Percentiles rank a stretch among this genome's conserved stretches.
Conservation (phyloP, 1,140 invertebrate species). For the Neodiprion pinetum region DNA sequence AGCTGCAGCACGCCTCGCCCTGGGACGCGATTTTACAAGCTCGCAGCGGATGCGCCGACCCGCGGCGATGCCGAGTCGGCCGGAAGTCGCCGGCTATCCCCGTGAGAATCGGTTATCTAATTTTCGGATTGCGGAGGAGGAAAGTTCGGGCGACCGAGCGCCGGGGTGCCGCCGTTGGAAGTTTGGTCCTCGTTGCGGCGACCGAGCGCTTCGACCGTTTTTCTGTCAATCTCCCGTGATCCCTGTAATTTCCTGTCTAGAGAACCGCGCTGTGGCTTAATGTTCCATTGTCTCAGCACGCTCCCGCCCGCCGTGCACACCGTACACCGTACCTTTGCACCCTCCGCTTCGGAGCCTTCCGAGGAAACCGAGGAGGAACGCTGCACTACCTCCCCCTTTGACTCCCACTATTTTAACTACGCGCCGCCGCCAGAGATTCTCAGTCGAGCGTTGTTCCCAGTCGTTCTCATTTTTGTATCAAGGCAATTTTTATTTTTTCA, state of each 20-base stretch:
- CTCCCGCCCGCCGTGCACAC: slow-evolving; percentile 15
- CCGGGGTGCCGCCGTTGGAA: neutral
- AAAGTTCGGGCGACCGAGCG: no score
- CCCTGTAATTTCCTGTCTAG: slow-evolving; percentile 63
- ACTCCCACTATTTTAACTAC: slow-evolving; percentile 56
- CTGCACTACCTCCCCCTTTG: slow-evolving; percentile 33
- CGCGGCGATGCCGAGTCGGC: neutral
- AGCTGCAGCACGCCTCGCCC: no score
- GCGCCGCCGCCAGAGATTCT: slow-evolving; percentile 41
- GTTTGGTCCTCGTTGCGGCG: slow-evolving; percentile 25
- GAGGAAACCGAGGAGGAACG: slow-evolving; percentile 6
- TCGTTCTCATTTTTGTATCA: no score
- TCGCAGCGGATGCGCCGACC: no score
- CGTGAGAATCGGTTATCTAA: no score
- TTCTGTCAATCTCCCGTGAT: slow-evolving; percentile 62
- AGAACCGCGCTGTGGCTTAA: slow-evolving; percentile 59
- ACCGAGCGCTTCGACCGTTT: slow-evolving; percentile 46
- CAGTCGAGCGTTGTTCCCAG: slow-evolving; percentile 30
- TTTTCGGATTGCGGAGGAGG: no score
- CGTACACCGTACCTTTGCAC: slow-evolving; percentile 21
- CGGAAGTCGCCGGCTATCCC: neutral
- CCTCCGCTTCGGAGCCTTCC: slow-evolving; percentile 24
- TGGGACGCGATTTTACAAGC: no score
- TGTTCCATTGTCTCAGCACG: slow-evolving; percentile 59
- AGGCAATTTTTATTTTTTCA: no score